Evolutionary conservation across 1,140 invertebrate genomes (phyloP).

Genomic region (Aphidius gifuensis): DNA sequence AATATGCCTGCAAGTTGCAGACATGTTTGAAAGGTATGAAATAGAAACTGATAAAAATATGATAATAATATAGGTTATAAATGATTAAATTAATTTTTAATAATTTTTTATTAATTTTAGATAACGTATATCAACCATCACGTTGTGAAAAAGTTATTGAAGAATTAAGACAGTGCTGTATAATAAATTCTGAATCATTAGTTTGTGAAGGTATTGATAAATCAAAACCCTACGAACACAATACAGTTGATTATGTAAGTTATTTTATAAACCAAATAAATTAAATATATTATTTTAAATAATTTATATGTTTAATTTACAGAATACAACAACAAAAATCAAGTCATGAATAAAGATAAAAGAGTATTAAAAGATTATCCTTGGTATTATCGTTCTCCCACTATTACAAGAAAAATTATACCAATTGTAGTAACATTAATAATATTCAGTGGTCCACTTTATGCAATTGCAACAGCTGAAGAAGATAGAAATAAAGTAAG

Average conservation of each 20-base stretch:
- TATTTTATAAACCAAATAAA: not conserved
- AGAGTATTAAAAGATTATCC: conserved; percentile 35
- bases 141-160: conserved; percentile 62
- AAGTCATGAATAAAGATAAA: conserved; percentile 25
- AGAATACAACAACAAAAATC: not conserved
- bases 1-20: conserved; percentile 72
- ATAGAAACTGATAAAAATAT: conserved; percentile 21
- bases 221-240: conserved; percentile 51
- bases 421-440: conserved; percentile 55
- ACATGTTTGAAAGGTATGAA: conserved; percentile 69
- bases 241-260: conserved; percentile 51
- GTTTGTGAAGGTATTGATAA: conserved; percentile 67
- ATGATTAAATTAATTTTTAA: conserved; percentile 18
- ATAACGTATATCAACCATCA: conserved; percentile 66
- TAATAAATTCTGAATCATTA: conserved; percentile 60
- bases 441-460: conserved; percentile 69
- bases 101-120: conserved; percentile 46
- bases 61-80: conserved; percentile 12
- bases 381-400: conserved; percentile 57
- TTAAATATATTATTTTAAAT: not conserved
- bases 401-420: conserved; percentile 21
- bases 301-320: not conserved
- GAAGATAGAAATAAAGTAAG: not conserved
- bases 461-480: conserved; percentile 60
- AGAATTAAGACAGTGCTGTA: conserved; percentile 64